These are phyloP conservation scores for Neoniphon sammara DNA, from an alignment of 2,797 vertebrate genomes.

Conservation along the genomic window DNA sequence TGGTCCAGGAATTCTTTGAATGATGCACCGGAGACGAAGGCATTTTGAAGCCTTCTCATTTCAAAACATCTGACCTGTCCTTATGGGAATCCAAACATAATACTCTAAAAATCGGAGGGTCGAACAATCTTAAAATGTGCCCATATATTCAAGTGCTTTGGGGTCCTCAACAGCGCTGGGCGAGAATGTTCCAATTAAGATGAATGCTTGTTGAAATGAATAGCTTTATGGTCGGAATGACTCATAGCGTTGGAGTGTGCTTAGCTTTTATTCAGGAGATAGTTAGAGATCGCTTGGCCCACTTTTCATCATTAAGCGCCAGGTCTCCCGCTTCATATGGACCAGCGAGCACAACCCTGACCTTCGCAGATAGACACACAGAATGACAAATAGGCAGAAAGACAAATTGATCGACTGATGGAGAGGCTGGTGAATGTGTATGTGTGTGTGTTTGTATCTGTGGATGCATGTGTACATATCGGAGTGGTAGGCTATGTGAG, in stretches of 20 bases:
- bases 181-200: constrained; percentile 23
- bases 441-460: background rate
- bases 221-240: constrained; percentile 20
- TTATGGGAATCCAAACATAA: background rate
- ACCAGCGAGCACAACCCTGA: constrained; percentile 17
- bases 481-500: background rate
- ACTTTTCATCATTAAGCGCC: constrained; percentile 16
- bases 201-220: constrained; percentile 24
- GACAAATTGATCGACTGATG: background rate
- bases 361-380: constrained; percentile 13
- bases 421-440: background rate
- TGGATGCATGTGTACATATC: background rate
- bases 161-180: background rate
- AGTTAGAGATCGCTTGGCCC: constrained; percentile 1
- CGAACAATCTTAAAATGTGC: constrained; percentile 22
- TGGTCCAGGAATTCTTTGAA: constrained; percentile 30
- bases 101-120: constrained; percentile 1
- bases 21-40: constrained; percentile 13
- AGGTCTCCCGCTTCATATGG: constrained; percentile 4
- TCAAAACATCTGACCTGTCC: background rate
- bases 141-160: constrained; percentile 16
- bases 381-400: background rate
- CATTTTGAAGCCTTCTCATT: background rate
- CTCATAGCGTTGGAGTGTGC: constrained; percentile 24
- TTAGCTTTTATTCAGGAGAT: constrained; percentile 23